Conservation (phyloP, 2,113 vertebrate species). For the Deroptyus accipitrinus region DNA sequence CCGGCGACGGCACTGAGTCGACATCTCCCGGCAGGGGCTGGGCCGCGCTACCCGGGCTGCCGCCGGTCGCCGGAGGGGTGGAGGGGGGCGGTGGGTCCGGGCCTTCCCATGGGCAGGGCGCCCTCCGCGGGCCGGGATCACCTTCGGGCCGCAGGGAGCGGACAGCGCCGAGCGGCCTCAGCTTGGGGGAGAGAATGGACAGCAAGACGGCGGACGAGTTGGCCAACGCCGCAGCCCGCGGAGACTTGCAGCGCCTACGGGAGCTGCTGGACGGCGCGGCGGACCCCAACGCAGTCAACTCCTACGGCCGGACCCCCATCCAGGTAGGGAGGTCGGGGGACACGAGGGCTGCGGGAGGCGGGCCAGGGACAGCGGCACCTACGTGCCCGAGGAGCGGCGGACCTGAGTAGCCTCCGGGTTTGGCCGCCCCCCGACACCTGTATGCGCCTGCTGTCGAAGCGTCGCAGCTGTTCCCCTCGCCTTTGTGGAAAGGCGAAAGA, state of each 20-base stretch:
- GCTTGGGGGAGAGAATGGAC: not conserved
- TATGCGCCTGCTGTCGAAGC: not conserved
- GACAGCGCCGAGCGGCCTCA: not conserved
- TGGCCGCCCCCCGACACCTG: not conserved
- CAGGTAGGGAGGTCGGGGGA: conserved; percentile 75
- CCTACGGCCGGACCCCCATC: conserved; percentile 79
- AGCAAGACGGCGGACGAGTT: conserved; percentile 50
- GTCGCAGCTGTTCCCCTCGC: not conserved
- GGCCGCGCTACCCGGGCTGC: no score
- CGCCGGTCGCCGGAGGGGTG: not conserved
- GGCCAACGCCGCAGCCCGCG: conserved; percentile 78
- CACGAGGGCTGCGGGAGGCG: not conserved
- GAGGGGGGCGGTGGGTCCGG: not conserved
- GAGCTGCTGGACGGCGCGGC: conserved; percentile 71
- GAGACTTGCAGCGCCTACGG: conserved; percentile 62
- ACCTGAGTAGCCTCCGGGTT: not conserved
- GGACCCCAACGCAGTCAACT: conserved; percentile 75
- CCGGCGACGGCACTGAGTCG: not conserved
- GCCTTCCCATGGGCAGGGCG: not conserved
- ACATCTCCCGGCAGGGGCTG: no score
- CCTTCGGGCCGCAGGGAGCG: not conserved
- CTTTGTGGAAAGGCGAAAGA: not conserved
- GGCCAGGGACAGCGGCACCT: not conserved
- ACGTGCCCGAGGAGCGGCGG: not conserved
- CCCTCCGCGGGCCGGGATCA: not conserved